phyloP scores from a whole-genome alignment of 2,113 vertebrate species.

The Anguilla rostrata region DNA sequence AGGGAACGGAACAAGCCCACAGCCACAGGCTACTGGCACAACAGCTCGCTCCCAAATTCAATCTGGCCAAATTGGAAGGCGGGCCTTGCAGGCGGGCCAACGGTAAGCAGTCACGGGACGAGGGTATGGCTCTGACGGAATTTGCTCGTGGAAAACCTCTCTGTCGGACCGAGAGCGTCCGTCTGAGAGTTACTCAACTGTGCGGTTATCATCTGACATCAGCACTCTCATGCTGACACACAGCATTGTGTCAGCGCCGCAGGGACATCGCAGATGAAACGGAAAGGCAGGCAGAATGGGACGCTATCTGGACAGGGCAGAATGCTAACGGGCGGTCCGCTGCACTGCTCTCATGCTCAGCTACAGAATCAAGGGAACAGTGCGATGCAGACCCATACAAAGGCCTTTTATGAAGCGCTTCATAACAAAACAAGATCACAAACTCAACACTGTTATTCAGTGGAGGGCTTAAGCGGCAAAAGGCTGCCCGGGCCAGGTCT shows the following conservation, averaged over 20 bases:
- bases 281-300: not conserved
- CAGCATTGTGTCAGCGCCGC: not conserved
- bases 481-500: not conserved
- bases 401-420: not conserved
- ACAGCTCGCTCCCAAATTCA: conserved; percentile 10
- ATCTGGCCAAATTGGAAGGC: conserved; percentile 35
- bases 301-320: not conserved
- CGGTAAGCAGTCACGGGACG: not conserved
- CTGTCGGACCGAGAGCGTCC: not conserved
- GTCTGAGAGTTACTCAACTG: not conserved
- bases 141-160: not conserved
- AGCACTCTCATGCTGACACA: not conserved
- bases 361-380: not conserved
- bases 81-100: not conserved
- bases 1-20: not conserved
- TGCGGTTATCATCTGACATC: not conserved
- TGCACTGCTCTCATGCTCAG: not conserved
- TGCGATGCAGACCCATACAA: not conserved
- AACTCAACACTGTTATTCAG: not conserved
- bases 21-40: not conserved
- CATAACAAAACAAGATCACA: not conserved
- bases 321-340: not conserved
- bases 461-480: not conserved
- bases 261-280: not conserved
- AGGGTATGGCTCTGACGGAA: not conserved